These are phyloP conservation scores for Drosophila busckii DNA, from an alignment of 1,140 invertebrate species.

Conservation along the genomic window DNA sequence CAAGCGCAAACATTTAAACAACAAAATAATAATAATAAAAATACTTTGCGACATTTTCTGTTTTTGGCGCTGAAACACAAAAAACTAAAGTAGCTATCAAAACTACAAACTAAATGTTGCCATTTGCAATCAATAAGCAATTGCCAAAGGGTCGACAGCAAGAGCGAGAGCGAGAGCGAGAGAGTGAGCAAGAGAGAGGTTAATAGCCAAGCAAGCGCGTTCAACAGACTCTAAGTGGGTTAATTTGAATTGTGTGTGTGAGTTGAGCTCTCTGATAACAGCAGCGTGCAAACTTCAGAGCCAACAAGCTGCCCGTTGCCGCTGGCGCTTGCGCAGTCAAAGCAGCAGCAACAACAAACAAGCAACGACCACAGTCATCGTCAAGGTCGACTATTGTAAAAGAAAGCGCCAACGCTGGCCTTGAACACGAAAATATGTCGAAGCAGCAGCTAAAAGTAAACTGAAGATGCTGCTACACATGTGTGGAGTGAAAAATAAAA, in stretches of 20 bases:
- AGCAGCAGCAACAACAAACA: no score
- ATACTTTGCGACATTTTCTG: conserved; percentile 64
- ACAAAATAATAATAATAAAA: conserved; percentile 6
- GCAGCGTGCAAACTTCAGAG: conserved; percentile 27
- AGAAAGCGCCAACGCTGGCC: conserved; percentile 69
- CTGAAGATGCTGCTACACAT: no score
- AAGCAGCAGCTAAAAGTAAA: conserved; percentile 18
- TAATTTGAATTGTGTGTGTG: conserved; percentile 32
- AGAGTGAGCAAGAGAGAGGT: conserved; percentile 2
- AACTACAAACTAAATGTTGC: conserved; percentile 42
- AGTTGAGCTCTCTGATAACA: conserved; percentile 54
- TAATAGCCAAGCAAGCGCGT: conserved; percentile 29
- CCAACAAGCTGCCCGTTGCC: conserved; percentile 8
- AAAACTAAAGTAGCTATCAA: conserved; percentile 19
- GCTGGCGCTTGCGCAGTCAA: conserved; percentile 52
- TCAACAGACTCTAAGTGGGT: conserved; percentile 71
- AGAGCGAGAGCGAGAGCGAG: background rate
- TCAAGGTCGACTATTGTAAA: conserved; percentile 76
- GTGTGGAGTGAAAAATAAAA: background rate
- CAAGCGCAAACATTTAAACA: conserved; percentile 35
- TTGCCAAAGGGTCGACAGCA: background rate
- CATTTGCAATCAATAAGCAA: conserved; percentile 57
- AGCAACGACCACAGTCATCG: no score
- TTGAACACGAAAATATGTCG: conserved; percentile 63
- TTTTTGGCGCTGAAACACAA: conserved; percentile 35